Conservation (phyloP, 92 coral and sea anemone species). For the Porites rus region DNA sequence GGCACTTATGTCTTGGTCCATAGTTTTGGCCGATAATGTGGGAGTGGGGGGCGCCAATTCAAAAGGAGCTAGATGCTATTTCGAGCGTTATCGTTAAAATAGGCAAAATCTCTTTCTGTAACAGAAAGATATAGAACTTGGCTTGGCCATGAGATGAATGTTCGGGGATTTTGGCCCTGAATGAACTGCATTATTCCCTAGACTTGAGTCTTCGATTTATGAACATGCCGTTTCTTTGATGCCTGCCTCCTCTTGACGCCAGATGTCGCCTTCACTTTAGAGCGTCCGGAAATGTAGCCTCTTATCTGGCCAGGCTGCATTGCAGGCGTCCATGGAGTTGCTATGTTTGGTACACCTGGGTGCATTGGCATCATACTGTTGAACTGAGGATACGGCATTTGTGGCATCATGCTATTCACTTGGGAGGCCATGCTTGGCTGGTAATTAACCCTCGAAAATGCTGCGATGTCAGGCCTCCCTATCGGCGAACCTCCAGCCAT, state of each 20-base stretch:
- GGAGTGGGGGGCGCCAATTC: too few species aligned
- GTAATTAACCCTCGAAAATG: constrained; percentile 1
- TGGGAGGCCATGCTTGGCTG: constrained; percentile 19
- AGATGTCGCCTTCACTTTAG: not conserved
- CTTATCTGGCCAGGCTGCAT: constrained; percentile 41
- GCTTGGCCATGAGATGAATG: too few species aligned
- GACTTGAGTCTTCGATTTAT: not conserved
- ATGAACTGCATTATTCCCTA: too few species aligned
- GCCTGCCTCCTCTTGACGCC: not conserved
- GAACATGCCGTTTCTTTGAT: not conserved
- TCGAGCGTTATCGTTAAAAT: too few species aligned
- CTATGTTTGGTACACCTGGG: not conserved
- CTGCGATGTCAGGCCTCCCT: constrained; percentile 6
- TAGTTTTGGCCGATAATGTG: too few species aligned
- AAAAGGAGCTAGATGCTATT: too few species aligned
- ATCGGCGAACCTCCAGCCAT: not conserved
- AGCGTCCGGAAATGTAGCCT: not conserved
- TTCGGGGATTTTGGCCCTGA: too few species aligned
- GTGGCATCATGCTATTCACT: constrained; percentile 28
- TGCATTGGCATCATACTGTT: constrained; percentile 30
- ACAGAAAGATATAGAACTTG: too few species aligned
- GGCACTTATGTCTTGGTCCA: too few species aligned
- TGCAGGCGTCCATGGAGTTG: constrained; percentile 10
- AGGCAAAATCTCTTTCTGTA: too few species aligned
- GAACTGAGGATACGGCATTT: constrained; percentile 32